These are phyloP conservation scores for Pandion haliaetus DNA, from an alignment of 2,113 vertebrate species.

Conservation along the genomic window DNA sequence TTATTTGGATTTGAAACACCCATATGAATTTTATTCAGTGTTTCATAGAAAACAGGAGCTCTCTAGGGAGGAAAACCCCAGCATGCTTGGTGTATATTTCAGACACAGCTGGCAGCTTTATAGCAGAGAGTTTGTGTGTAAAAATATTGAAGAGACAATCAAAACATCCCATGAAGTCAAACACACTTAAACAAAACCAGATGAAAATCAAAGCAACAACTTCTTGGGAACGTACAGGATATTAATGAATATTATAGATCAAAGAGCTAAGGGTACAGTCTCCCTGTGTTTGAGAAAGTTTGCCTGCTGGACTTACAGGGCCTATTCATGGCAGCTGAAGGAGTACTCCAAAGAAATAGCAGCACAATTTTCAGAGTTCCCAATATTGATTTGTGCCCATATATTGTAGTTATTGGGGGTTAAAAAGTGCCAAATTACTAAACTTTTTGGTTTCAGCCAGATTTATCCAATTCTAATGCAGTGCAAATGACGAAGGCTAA, in stretches of 20 bases:
- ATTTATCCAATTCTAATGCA: not conserved
- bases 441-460: not conserved
- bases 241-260: not conserved
- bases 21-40: not conserved
- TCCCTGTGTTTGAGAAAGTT: not conserved
- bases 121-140: not conserved
- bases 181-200: constrained; percentile 4
- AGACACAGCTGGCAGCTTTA: constrained; percentile 29
- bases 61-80: not conserved
- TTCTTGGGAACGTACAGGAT: not conserved
- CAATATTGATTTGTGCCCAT: not conserved
- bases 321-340: not conserved
- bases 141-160: constrained; percentile 36
- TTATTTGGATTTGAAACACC: not conserved
- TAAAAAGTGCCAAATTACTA: not conserved
- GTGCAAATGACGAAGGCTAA: not conserved
- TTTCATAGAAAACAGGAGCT: not conserved
- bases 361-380: not conserved
- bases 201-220: constrained; percentile 23
- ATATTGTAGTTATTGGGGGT: not conserved
- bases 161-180: constrained; percentile 25
- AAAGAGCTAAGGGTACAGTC: not conserved
- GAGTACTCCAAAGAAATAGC: not conserved
- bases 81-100: not conserved
- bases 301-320: not conserved